Base-by-base conservation (phyloP, 2,797 vertebrate genomes). In the Taeniopygia guttata region DNA sequence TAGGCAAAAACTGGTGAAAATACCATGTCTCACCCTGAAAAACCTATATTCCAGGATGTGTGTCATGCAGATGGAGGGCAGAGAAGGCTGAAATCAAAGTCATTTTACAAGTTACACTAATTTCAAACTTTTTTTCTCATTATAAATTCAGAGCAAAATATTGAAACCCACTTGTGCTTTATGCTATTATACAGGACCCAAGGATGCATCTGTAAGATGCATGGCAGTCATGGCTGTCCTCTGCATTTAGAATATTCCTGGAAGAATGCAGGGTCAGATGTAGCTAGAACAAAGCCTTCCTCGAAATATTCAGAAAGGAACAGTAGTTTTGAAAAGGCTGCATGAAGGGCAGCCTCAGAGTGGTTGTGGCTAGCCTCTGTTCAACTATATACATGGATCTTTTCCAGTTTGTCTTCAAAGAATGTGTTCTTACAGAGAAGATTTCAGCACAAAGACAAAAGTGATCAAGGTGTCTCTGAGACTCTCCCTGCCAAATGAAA, bases 361-460 rank as follows among this genome's bases (percentile, higher is more conserved):
- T 7, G 82, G 42, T 13, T 30, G n/a, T 62, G 42, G 12, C 23
- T 34, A 42, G 11, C 16, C n/a, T 49, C 48, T 27, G 9, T 29
- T 52, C 7, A 16, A 6, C 25, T 48, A 49, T 10, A 69, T 0
- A 34, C 5, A 9, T 1, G 0, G 4, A 17, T 6, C 12, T 72
- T 60, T 81, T 48, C 19, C 32, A 69, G 12, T 72, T 87, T 70
- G 11, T 32, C 58, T 80, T 88, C 83, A 45, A 69, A 58, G 38
- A 68, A 72, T 9, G 1, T 49, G 13, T 21, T 58, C 49, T 89
- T 56, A 67, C 29, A 49, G 22, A 54, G 70, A 64, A 38, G 11
- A 60, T 54, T 81, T 75, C 30, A 55, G 18, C 43, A 52, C 43
- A 66, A 74, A 84, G 58, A 52, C 19, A 68, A 43, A 66, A 78